Evolutionary conservation across 2,797 vertebrate species (phyloP).

Genomic region (Paramormyrops hopkinsi): DNA sequence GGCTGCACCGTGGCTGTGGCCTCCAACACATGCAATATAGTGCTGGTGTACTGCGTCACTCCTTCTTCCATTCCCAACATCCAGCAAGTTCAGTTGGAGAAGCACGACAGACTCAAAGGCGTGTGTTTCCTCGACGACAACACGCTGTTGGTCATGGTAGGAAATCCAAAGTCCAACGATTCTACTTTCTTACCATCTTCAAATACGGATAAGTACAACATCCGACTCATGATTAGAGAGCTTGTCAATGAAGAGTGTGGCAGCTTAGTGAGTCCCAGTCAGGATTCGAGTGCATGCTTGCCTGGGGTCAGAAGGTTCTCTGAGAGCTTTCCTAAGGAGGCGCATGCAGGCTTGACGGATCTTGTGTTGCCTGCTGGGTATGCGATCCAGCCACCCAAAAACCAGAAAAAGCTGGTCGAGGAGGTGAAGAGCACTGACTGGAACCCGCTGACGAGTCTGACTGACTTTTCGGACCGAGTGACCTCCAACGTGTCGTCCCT

Average conservation of each 20-base stretch:
- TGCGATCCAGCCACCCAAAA: conserved; percentile 53
- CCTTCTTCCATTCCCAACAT: conserved; percentile 72
- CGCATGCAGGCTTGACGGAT: conserved; percentile 54
- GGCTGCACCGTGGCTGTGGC: conserved; percentile 78
- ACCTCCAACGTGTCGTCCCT: conserved; percentile 54
- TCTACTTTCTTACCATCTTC: conserved; percentile 80
- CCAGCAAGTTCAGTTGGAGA: conserved; percentile 81
- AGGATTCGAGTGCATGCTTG: conserved; percentile 51
- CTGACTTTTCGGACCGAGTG: conserved; percentile 64
- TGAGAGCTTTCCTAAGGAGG: conserved; percentile 55
- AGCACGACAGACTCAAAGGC: conserved; percentile 83
- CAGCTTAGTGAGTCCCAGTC: conserved; percentile 33
- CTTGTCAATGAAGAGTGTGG: conserved; percentile 56
- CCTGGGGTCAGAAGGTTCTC: conserved; percentile 69
- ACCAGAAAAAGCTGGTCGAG: conserved; percentile 69
- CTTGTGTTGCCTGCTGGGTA: conserved; percentile 67
- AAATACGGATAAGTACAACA: conserved; percentile 77
- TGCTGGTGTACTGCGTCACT: conserved; percentile 81
- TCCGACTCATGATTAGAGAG: conserved; percentile 72
- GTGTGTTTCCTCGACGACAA: conserved; percentile 80
- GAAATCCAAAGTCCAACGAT: conserved; percentile 76
- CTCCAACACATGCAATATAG: conserved; percentile 79
- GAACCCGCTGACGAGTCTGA: conserved; percentile 63
- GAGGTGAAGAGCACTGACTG: conserved; percentile 68
- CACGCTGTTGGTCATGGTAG: conserved; percentile 79